phyloP scores from a whole-genome alignment of 2,888 invertebrate genomes.

The Psylliodes chrysocephalus region DNA sequence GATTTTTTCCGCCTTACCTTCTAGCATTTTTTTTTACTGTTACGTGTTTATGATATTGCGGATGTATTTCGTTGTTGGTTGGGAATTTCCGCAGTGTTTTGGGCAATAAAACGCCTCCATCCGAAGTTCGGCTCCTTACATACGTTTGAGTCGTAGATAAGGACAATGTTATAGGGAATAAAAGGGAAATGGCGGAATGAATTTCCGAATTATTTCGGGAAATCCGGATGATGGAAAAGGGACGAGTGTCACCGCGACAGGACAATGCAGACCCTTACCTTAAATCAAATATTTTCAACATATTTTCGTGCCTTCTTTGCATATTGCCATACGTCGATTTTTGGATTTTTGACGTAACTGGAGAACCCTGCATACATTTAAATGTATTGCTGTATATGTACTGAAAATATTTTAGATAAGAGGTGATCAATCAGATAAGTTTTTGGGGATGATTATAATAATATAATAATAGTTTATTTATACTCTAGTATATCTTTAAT shows the following conservation, averaged over 20 bases:
- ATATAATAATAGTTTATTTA: too few relatives aligned
- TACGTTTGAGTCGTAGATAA: constrained; percentile 27
- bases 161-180: constrained; percentile 23
- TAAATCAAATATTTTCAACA: too few relatives aligned
- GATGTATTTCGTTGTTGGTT: constrained; percentile 22
- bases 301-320: too few relatives aligned
- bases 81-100: constrained; percentile 26
- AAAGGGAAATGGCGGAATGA: constrained; percentile 20
- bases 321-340: too few relatives aligned
- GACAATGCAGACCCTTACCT: too few relatives aligned
- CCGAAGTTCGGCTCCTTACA: constrained; percentile 21
- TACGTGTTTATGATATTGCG: constrained; percentile 28
- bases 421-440: too few relatives aligned
- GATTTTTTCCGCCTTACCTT: not conserved
- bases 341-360: too few relatives aligned
- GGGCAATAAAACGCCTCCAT: constrained; percentile 26
- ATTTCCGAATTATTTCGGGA: constrained; percentile 19
- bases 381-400: too few relatives aligned
- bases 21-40: constrained; percentile 8
- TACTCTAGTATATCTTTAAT: too few relatives aligned
- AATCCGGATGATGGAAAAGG: constrained; percentile 6
- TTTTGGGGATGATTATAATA: too few relatives aligned
- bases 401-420: too few relatives aligned
- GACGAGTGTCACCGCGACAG: not conserved
- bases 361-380: too few relatives aligned